Percentiles rank a stretch among this genome's conserved stretches.
Conservation (phyloP, 2,888 invertebrate genomes). For the Pachycephus smyrnensis region DNA sequence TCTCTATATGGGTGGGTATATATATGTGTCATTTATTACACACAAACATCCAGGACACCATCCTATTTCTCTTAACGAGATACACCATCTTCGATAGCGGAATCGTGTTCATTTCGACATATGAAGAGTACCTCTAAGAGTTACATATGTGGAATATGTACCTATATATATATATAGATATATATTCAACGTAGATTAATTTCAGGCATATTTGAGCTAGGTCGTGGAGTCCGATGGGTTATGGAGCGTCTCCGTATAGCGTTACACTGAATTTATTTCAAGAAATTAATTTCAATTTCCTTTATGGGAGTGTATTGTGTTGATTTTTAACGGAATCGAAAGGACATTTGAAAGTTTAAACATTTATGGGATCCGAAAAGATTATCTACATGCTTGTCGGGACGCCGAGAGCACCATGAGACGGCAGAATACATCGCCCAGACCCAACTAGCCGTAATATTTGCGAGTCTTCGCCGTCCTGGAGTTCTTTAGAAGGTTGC, state of each 20-base stretch:
- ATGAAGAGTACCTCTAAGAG: background rate
- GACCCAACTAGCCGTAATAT: no score
- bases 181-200: background rate
- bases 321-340: background rate
- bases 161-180: no score
- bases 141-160: no score
- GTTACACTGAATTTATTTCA: background rate
- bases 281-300: background rate
- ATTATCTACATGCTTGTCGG: no score
- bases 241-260: background rate
- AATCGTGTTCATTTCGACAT: background rate
- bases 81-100: background rate
- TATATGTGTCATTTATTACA: background rate
- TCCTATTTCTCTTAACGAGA: background rate
- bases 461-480: no score
- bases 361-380: background rate
- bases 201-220: background rate
- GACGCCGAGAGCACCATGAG: background rate
- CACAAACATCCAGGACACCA: background rate
- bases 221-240: background rate
- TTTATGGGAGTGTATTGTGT: background rate
- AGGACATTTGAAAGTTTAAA: background rate
- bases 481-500: no score
- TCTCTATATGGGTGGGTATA: background rate
- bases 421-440: no score